Evolutionary conservation across 1,140 invertebrate genomes (phyloP).

Genomic region (Mactra quadrangularis): DNA sequence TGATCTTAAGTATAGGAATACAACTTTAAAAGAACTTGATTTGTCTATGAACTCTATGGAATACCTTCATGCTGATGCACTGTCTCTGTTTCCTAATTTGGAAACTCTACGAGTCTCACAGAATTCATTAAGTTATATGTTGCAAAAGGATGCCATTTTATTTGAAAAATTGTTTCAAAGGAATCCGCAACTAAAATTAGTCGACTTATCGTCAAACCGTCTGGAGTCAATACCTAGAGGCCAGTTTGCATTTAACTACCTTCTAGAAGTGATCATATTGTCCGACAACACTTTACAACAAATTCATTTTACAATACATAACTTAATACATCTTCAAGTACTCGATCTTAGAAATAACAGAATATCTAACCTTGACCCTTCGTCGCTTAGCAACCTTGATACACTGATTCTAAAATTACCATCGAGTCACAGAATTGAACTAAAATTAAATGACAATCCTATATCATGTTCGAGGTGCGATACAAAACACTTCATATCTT

Average conservation of each 20-base stretch:
- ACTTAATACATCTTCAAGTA: not conserved
- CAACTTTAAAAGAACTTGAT: not conserved
- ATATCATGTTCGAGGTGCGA: not conserved
- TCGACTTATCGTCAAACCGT: not conserved
- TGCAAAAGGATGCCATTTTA: not conserved
- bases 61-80: not conserved
- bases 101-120: not conserved
- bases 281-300: not conserved
- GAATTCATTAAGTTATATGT: not conserved
- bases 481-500: not conserved
- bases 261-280: not conserved
- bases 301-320: not conserved
- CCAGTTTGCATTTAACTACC: not conserved
- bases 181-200: not conserved
- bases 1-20: not conserved
- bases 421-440: too few relatives aligned
- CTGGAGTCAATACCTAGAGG: not conserved
- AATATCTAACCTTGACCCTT: not conserved
- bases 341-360: not conserved
- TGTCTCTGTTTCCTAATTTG: not conserved
- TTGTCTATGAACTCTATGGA: slow-evolving; percentile 5
- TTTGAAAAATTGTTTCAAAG: not conserved
- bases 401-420: not conserved
- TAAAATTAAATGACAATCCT: not conserved
- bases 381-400: not conserved